These are phyloP conservation scores for Unio pictorum DNA, from an alignment of 2,888 invertebrate genomes.

Conservation along the genomic window DNA sequence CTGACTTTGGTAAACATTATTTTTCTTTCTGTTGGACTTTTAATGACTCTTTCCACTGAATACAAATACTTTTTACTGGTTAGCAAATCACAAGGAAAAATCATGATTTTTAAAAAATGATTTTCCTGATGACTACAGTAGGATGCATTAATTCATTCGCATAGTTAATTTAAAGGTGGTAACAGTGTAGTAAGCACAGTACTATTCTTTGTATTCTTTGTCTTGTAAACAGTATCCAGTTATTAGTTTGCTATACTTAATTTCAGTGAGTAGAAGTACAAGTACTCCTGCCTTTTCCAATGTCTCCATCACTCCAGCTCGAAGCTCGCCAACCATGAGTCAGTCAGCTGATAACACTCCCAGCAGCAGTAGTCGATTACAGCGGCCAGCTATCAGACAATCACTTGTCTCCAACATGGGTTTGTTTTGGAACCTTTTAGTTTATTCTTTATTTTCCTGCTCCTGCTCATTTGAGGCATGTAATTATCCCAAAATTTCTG, in stretches of 20 bases:
- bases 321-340: slow-evolving; percentile 44
- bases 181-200: neutral
- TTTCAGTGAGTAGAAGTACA: slow-evolving; percentile 58
- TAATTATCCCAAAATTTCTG: too few relatives aligned
- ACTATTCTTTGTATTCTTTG: neutral
- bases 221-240: neutral
- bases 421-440: neutral
- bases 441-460: too few relatives aligned
- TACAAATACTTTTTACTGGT: too few relatives aligned
- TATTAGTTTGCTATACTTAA: too few relatives aligned
- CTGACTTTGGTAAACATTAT: too few relatives aligned
- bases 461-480: too few relatives aligned
- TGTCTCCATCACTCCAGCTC: slow-evolving; percentile 35
- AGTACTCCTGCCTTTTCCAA: slow-evolving; percentile 57
- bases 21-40: too few relatives aligned
- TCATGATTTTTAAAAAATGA: neutral
- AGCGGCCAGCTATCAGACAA: slow-evolving; percentile 18
- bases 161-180: neutral
- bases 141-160: neutral
- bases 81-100: neutral
- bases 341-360: slow-evolving; percentile 53
- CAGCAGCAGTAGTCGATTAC: slow-evolving; percentile 6
- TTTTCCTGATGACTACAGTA: neutral
- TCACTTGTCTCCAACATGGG: slow-evolving; percentile 11
- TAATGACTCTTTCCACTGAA: too few relatives aligned